Evolutionary conservation across 1,140 invertebrate species (phyloP).

Genomic region (Neodiprion fabricii): DNA sequence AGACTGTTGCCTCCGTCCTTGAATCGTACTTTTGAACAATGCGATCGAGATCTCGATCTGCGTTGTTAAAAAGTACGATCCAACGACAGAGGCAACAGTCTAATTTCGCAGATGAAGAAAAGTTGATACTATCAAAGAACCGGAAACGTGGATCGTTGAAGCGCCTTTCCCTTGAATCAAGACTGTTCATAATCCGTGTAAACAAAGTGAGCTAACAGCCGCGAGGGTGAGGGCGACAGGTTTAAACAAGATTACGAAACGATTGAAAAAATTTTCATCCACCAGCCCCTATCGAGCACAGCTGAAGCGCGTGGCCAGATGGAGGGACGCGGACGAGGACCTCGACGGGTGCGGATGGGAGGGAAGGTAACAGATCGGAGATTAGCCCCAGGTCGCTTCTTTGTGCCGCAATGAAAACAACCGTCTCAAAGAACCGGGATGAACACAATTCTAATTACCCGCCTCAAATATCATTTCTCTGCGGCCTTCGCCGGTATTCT

Average conservation of each 20-base stretch:
- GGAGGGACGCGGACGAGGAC: neutral
- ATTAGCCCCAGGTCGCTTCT: constrained; percentile 55
- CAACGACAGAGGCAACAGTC: constrained; percentile 25
- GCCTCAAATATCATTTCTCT: constrained; percentile 54
- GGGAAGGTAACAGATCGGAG: neutral
- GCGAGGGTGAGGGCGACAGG: constrained; percentile 37
- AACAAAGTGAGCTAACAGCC: constrained; percentile 42
- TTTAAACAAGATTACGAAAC: constrained; percentile 58
- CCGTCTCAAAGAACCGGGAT: constrained; percentile 59
- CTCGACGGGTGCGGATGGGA: neutral
- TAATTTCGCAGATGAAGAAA: constrained; percentile 38
- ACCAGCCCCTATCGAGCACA: neutral
- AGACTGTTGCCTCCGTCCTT: no score
- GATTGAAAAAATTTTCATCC: constrained; percentile 54
- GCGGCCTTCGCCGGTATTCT: constrained; percentile 46
- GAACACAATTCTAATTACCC: constrained; percentile 63
- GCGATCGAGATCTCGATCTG: no score
- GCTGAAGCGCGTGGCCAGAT: neutral
- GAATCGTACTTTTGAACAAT: no score
- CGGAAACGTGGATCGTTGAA: no score
- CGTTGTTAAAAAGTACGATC: constrained; percentile 7
- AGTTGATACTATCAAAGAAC: constrained; percentile 22
- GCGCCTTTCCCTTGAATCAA: constrained; percentile 22
- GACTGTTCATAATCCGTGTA: constrained; percentile 50
- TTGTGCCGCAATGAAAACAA: constrained; percentile 56